Conservation (phyloP, 2,888 invertebrate genomes). For the Dioctria linearis region DNA sequence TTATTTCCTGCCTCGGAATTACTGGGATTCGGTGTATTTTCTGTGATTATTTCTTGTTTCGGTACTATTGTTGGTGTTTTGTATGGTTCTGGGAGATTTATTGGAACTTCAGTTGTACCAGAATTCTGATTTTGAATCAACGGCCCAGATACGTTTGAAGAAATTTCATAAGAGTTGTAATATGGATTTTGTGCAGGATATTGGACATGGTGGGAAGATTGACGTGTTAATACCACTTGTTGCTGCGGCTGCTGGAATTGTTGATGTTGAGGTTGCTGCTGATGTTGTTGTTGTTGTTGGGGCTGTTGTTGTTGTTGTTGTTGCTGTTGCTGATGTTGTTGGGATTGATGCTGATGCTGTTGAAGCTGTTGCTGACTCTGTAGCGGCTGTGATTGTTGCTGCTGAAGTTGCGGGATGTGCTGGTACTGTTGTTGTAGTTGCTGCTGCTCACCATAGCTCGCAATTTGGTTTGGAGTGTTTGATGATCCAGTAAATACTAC, state of each 20-base stretch:
- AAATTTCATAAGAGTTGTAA: slow-evolving; percentile 12
- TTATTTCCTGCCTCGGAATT: background rate
- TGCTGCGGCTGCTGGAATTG: slow-evolving; percentile 69
- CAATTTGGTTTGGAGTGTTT: background rate
- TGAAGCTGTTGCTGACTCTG: slow-evolving; percentile 45
- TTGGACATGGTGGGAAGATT: background rate
- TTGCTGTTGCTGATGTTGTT: slow-evolving; percentile 70
- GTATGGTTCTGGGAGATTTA: slow-evolving; percentile 63
- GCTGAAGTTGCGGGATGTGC: slow-evolving; percentile 70
- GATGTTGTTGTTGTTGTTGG: background rate
- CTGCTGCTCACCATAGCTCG: slow-evolving; percentile 62
- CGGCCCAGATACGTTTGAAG: slow-evolving; percentile 21
- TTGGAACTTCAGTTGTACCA: slow-evolving; percentile 6
- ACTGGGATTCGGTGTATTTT: background rate
- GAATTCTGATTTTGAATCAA: background rate
- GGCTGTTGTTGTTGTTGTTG: background rate
- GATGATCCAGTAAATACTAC: slow-evolving; percentile 65
- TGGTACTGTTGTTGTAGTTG: slow-evolving; percentile 61
- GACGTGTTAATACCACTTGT: background rate
- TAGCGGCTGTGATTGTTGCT: background rate
- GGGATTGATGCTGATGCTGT: slow-evolving; percentile 61
- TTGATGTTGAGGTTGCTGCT: slow-evolving; percentile 61
- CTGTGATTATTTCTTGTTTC: slow-evolving; percentile 58
- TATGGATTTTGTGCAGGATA: slow-evolving; percentile 73
- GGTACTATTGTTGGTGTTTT: slow-evolving; percentile 62